Evolutionary conservation across 2,113 vertebrate genomes (phyloP).

Genomic region (Ageneiosus marmoratus): DNA sequence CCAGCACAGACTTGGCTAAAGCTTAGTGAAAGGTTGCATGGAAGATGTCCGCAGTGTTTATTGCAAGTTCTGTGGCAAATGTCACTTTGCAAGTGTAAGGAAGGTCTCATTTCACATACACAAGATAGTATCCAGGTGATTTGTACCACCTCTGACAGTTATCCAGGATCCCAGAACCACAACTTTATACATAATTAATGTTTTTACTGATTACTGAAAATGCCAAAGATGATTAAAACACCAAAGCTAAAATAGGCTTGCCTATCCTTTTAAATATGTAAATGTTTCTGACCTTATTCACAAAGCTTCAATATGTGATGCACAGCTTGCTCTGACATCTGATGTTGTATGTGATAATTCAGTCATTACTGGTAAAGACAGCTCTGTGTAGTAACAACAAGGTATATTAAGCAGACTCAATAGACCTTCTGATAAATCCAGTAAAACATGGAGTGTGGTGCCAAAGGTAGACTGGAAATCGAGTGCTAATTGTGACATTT

Average conservation of each 20-base stretch:
- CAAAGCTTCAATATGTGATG: not conserved
- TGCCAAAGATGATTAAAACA: not conserved
- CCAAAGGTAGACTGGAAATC: conserved; percentile 66
- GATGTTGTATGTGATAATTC: conserved; percentile 7
- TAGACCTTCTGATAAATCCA: conserved; percentile 15
- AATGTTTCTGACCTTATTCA: not conserved
- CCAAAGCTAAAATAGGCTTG: not conserved
- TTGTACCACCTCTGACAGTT: not conserved
- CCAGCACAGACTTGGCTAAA: not conserved
- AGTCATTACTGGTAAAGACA: conserved; percentile 50
- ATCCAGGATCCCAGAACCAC: not conserved
- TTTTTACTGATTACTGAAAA: not conserved
- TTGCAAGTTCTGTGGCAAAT: not conserved
- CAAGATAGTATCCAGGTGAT: too few species aligned
- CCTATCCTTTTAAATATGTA: not conserved
- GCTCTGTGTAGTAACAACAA: conserved; percentile 54
- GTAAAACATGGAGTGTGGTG: not conserved
- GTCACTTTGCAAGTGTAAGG: not conserved
- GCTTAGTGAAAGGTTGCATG: not conserved
- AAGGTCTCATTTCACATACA: not conserved
- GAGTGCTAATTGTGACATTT: conserved; percentile 70
- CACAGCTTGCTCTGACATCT: not conserved
- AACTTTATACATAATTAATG: not conserved
- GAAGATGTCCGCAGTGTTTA: not conserved
- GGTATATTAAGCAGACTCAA: conserved; percentile 55